Evolutionary conservation across 2,888 invertebrate genomes (phyloP).

Genomic region (Rhagophthalmus giganteus): DNA sequence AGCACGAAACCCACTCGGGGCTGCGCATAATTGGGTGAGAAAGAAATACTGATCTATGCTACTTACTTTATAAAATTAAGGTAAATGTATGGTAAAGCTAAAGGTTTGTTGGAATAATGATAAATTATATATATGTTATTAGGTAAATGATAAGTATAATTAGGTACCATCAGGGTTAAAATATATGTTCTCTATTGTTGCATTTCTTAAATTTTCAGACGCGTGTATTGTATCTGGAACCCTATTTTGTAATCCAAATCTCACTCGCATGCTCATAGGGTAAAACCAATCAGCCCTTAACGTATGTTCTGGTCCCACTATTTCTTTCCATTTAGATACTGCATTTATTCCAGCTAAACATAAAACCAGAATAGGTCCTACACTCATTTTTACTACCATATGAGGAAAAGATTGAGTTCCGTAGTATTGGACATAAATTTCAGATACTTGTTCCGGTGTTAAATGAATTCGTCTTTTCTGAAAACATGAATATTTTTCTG

Average conservation of each 20-base stretch:
- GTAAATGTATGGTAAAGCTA: too few species aligned
- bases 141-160: not conserved
- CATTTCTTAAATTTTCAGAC: conserved; percentile 67
- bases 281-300: conserved; percentile 70
- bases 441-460: conserved; percentile 83
- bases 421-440: conserved; percentile 77
- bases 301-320: conserved; percentile 73
- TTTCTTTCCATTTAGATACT: conserved; percentile 70
- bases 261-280: conserved; percentile 70
- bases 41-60: too few species aligned
- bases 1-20: too few species aligned
- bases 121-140: not conserved
- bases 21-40: too few species aligned
- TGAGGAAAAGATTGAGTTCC: conserved; percentile 75
- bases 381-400: conserved; percentile 78
- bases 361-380: conserved; percentile 72
- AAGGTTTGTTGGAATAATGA: too few species aligned
- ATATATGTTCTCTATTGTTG: conserved; percentile 80
- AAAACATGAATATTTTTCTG: conserved; percentile 33
- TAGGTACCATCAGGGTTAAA: conserved; percentile 81
- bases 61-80: too few species aligned
- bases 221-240: conserved; percentile 79
- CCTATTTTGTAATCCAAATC: conserved; percentile 68
- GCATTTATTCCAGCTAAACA: conserved; percentile 71
- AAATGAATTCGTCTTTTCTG: conserved; percentile 71